These are phyloP conservation scores for Lycopodina hypogea DNA, from an alignment of 37 sponge, comb jelly and placozoan species.

Conservation along the genomic window DNA sequence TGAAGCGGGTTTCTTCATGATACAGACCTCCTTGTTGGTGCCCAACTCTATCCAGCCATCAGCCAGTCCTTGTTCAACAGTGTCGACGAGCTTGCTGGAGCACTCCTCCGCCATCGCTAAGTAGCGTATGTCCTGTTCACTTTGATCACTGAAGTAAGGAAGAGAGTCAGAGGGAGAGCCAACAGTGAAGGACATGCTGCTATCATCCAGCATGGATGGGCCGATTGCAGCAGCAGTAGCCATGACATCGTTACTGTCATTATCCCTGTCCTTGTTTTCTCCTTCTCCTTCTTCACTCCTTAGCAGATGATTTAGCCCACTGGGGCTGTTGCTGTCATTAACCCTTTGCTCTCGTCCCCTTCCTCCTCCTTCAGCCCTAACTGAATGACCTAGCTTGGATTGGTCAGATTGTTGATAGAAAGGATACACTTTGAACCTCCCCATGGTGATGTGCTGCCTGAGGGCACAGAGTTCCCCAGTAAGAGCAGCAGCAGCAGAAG, in stretches of 20 bases:
- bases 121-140: slow-evolving; percentile 9
- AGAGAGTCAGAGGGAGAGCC: background rate
- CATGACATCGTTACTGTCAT: too few species aligned
- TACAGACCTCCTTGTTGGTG: slow-evolving; percentile 39
- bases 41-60: slow-evolving; percentile 57
- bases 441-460: slow-evolving; percentile 43
- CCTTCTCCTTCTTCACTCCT: too few species aligned
- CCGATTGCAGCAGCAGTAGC: too few species aligned
- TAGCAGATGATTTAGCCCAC: too few species aligned
- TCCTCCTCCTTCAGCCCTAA: too few species aligned
- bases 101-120: background rate
- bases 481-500: background rate
- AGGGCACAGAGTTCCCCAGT: slow-evolving; percentile 54
- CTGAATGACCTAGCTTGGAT: too few species aligned
- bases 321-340: too few species aligned
- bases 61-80: slow-evolving; percentile 21
- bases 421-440: slow-evolving; percentile 30
- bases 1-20: slow-evolving; percentile 56
- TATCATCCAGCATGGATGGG: too few species aligned
- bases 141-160: background rate
- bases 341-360: too few species aligned
- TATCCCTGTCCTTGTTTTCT: too few species aligned
- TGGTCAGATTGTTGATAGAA: background rate
- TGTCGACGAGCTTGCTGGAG: slow-evolving; percentile 6
- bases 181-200: background rate